These are phyloP conservation scores for Nautilus pompilius DNA, from an alignment of 1,140 invertebrate genomes.

Conservation along the genomic window DNA sequence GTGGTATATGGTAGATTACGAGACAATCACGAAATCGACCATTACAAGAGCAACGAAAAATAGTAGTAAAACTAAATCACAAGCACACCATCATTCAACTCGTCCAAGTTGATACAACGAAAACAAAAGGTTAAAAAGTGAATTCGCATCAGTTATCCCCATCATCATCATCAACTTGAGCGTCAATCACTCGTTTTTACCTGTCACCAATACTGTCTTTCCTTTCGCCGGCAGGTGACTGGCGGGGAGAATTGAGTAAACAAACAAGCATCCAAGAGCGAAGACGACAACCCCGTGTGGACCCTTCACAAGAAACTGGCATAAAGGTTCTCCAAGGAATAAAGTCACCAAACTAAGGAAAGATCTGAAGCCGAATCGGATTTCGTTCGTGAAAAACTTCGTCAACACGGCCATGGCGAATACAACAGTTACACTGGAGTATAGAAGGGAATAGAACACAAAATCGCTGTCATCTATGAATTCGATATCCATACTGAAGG, in stretches of 20 bases:
- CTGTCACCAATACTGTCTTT: constrained; percentile 48
- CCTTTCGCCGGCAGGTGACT: constrained; percentile 45
- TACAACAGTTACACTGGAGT: constrained; percentile 47
- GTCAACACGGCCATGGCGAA: constrained; percentile 52
- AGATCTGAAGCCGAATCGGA: constrained; percentile 50
- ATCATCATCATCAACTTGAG: too few species aligned
- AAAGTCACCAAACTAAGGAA: constrained; percentile 44
- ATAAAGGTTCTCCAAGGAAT: constrained; percentile 52
- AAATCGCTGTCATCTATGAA: constrained; percentile 41
- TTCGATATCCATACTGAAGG: constrained; percentile 24
- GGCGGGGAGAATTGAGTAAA: constrained; percentile 49
- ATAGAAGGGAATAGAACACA: constrained; percentile 49
- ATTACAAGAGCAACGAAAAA: too few species aligned
- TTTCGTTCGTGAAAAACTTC: constrained; percentile 52
- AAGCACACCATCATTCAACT: too few species aligned
- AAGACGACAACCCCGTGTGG: constrained; percentile 43
- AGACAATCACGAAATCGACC: too few species aligned
- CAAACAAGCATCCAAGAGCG: constrained; percentile 42
- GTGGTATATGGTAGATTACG: too few species aligned
- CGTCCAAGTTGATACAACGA: too few species aligned
- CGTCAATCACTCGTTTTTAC: too few species aligned
- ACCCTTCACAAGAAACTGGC: constrained; percentile 51
- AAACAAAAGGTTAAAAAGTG: too few species aligned
- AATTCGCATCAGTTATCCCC: too few species aligned
- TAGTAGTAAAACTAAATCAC: too few species aligned